Evolutionary conservation across 2,113 vertebrate genomes (phyloP).

Genomic region (Boleophthalmus pectinirostris): DNA sequence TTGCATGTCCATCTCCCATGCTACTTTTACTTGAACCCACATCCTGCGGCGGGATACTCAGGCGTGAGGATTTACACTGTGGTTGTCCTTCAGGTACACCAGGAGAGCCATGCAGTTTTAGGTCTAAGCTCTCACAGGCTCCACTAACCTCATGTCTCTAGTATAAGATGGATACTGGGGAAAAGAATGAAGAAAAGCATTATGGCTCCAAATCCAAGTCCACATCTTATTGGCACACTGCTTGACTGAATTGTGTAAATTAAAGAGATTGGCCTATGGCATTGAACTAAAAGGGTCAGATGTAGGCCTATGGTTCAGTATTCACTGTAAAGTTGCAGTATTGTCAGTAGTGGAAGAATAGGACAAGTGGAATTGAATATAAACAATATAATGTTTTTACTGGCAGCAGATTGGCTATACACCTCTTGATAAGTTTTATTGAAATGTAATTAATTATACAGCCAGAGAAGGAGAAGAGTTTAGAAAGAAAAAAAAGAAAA

Average conservation of each 20-base stretch:
- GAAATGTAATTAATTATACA: too few relatives aligned
- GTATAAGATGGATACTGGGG: constrained; percentile 37
- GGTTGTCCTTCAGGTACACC: constrained; percentile 73
- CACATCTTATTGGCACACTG: constrained; percentile 4
- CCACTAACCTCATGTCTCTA: constrained; percentile 29
- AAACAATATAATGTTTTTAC: background rate
- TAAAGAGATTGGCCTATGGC: background rate
- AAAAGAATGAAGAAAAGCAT: constrained; percentile 36
- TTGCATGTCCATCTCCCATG: constrained; percentile 24
- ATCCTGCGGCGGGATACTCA: constrained; percentile 69
- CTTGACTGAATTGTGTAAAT: background rate
- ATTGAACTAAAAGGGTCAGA: too few relatives aligned
- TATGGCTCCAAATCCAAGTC: constrained; percentile 36
- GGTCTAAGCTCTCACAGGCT: constrained; percentile 34
- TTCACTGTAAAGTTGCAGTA: background rate
- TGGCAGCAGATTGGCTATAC: background rate
- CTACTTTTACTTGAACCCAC: constrained; percentile 64
- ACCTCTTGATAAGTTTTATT: too few relatives aligned
- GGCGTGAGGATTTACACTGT: constrained; percentile 70
- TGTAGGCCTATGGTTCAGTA: background rate
- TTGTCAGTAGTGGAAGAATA: background rate
- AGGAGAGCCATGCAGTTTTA: constrained; percentile 48
- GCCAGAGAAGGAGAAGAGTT: too few relatives aligned
- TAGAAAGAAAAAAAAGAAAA: too few relatives aligned
- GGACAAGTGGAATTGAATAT: background rate